phyloP scores from a whole-genome alignment of 2,888 invertebrate genomes.

The Scaeva pyrastri region DNA sequence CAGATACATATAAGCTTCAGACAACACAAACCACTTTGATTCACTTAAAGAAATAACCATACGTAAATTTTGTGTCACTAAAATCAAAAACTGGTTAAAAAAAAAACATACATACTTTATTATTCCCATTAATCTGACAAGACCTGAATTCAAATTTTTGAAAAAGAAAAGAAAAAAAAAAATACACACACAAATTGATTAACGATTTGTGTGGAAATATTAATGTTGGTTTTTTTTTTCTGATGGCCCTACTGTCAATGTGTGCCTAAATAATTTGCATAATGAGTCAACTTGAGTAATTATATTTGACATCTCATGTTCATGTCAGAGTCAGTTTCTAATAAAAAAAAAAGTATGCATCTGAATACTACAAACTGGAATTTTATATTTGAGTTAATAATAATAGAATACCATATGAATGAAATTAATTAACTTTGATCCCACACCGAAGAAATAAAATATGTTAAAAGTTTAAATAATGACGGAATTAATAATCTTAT shows the following conservation, averaged over 20 bases:
- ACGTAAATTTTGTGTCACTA: not conserved
- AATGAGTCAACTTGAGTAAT: slow-evolving; percentile 32
- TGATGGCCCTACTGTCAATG: not conserved
- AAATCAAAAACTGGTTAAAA: slow-evolving; percentile 9
- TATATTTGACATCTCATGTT: slow-evolving; percentile 24
- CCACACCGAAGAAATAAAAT: not conserved
- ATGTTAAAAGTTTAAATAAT: not conserved
- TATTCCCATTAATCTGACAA: slow-evolving; percentile 7
- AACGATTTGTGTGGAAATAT: slow-evolving; percentile 17
- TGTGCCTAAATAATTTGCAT: slow-evolving; percentile 13
- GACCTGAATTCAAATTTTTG: not conserved
- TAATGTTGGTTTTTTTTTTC: not conserved
- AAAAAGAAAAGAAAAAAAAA: not conserved
- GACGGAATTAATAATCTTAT: slow-evolving; percentile 6
- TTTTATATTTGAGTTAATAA: not conserved
- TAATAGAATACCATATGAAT: not conserved
- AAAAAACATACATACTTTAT: slow-evolving; percentile 8
- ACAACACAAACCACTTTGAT: slow-evolving; percentile 6
- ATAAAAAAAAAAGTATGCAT: not conserved
- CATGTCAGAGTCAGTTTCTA: slow-evolving; percentile 24
- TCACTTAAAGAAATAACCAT: not conserved
- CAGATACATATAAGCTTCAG: too few species aligned
- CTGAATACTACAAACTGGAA: slow-evolving; percentile 35
- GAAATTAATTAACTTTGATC: slow-evolving; percentile 2
- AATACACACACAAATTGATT: too few species aligned